phyloP scores from a whole-genome alignment of 2,797 vertebrate species.

The Lutjanus argentimaculatus region DNA sequence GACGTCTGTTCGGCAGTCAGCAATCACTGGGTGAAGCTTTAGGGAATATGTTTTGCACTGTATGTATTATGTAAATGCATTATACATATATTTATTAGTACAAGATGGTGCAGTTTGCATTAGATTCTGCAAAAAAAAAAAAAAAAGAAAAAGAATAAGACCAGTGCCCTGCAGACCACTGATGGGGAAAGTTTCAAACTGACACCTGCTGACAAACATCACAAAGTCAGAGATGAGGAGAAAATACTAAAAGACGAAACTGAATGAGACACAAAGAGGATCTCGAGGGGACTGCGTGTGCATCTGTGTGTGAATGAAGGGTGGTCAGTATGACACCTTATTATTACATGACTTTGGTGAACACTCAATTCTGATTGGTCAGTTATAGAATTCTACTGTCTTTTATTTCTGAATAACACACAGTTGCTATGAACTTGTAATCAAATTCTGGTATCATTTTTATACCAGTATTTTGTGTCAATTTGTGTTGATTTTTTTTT shows the following conservation, averaged over 20 bases:
- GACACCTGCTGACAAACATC: constrained; percentile 44
- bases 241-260: background rate
- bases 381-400: too few relatives aligned
- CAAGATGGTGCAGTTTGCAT: constrained; percentile 66
- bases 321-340: background rate
- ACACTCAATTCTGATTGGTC: too few relatives aligned
- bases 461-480: too few relatives aligned
- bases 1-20: constrained; percentile 69
- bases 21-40: constrained; percentile 63
- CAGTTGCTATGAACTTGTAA: too few relatives aligned
- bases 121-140: constrained; percentile 24
- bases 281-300: background rate
- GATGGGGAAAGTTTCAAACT: constrained; percentile 20
- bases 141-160: constrained; percentile 21
- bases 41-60: constrained; percentile 72
- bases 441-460: too few relatives aligned
- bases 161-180: constrained; percentile 12
- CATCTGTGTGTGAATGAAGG: background rate
- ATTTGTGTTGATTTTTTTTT: too few relatives aligned
- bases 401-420: too few relatives aligned
- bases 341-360: too few relatives aligned
- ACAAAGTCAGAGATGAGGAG: background rate
- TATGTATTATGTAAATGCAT: constrained; percentile 74
- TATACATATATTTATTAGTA: constrained; percentile 75
- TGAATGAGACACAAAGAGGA: background rate